phyloP scores from a whole-genome alignment of 2,113 vertebrate species.

The Caracal caracal region DNA sequence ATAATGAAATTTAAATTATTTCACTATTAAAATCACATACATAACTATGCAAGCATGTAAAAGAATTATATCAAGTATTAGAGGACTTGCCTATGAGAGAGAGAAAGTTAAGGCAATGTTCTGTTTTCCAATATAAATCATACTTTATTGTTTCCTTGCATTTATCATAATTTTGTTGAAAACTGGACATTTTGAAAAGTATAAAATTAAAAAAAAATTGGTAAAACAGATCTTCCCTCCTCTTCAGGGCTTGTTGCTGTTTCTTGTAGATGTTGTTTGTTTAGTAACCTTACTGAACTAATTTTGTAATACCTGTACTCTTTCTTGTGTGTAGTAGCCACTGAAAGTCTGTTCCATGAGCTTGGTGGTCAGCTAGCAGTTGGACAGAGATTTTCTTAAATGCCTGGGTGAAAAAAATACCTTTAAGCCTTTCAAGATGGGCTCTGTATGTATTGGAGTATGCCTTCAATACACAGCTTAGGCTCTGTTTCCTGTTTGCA shows the following conservation, averaged over 20 bases:
- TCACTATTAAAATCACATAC: background rate
- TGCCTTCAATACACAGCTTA: background rate
- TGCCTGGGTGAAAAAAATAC: background rate
- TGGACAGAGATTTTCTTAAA: background rate
- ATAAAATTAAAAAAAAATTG: background rate
- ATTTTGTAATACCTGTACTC: background rate
- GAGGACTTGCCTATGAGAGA: background rate
- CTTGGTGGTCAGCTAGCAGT: background rate
- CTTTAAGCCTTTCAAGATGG: background rate
- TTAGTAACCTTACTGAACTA: background rate
- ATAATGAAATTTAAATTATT: background rate
- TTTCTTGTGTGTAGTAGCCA: background rate
- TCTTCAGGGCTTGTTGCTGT: background rate
- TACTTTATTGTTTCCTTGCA: background rate
- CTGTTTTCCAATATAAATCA: background rate
- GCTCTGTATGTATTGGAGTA: background rate
- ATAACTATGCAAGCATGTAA: background rate
- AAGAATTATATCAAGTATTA: background rate
- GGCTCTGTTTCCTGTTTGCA: background rate
- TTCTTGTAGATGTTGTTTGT: background rate
- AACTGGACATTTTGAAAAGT: background rate
- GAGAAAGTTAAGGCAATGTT: background rate
- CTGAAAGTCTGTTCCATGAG: background rate
- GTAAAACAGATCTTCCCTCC: background rate
- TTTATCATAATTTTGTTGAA: background rate